A percentile compares a stretch with the other conserved stretches of the same genome.
Conservation (phyloP, 2,888 invertebrate species). For the Metellina segmentata region DNA sequence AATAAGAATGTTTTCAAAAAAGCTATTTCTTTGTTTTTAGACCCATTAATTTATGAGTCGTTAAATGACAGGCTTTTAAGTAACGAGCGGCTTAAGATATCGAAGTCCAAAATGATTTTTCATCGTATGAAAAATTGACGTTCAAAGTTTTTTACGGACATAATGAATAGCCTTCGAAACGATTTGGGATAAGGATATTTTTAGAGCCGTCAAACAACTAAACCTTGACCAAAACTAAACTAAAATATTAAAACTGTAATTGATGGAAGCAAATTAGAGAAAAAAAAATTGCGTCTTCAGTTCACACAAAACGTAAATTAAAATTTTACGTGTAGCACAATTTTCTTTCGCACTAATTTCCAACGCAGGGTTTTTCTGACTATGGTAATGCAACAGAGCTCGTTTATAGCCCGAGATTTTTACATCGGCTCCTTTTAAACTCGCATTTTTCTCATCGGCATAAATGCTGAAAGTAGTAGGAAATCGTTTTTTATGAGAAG, state of each 20-base stretch:
- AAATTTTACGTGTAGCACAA: neutral
- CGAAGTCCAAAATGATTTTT: neutral
- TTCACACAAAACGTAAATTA: neutral
- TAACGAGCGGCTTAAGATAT: neutral
- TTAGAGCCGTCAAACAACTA: neutral
- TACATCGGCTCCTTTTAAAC: neutral
- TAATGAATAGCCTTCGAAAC: neutral
- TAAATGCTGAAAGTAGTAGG: neutral
- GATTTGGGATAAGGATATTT: neutral
- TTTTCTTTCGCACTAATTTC: neutral
- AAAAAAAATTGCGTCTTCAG: neutral
- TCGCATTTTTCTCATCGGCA: neutral
- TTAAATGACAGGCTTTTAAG: neutral
- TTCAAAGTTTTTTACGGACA: too few species aligned
- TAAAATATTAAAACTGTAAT: neutral
- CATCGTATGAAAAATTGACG: neutral
- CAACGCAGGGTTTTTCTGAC: neutral
- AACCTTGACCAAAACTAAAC: neutral
- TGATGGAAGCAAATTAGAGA: neutral
- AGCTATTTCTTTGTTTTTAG: too few species aligned
- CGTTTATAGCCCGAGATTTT: neutral
- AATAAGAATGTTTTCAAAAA: neutral
- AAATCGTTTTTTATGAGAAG: conserved; percentile 39
- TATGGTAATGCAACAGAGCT: too few species aligned
- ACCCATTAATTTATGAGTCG: neutral